Conservation (phyloP, 1,140 invertebrate species). For the Amyelois transitella region DNA sequence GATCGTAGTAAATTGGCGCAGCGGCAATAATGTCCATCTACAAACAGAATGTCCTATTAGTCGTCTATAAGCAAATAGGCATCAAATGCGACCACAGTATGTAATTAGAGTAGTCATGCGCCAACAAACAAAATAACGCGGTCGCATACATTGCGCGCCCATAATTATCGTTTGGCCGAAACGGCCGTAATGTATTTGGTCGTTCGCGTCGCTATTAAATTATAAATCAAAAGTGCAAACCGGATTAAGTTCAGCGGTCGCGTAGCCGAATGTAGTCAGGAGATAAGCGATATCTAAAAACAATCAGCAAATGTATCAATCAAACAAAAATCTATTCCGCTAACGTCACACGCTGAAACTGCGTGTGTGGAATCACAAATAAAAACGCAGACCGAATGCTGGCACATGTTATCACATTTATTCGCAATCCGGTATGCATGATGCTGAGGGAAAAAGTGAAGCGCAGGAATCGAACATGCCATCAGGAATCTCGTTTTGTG, state of each 20-base stretch:
- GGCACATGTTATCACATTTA: slow-evolving; percentile 27
- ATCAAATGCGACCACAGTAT: slow-evolving; percentile 21
- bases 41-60: slow-evolving; percentile 11
- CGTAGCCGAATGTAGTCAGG: slow-evolving; percentile 16
- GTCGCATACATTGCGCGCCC: slow-evolving; percentile 29
- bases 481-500: slow-evolving; percentile 15
- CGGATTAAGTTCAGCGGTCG: slow-evolving; percentile 18
- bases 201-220: slow-evolving; percentile 24
- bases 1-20: background rate
- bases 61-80: slow-evolving; percentile 13
- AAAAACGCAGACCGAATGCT: slow-evolving; percentile 16
- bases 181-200: slow-evolving; percentile 32
- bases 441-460: slow-evolving; percentile 21
- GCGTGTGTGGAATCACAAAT: slow-evolving; percentile 13
- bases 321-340: slow-evolving; percentile 22
- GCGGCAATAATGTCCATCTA: background rate
- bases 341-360: slow-evolving; percentile 19
- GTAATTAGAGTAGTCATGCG: slow-evolving; percentile 32
- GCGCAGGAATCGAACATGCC: slow-evolving; percentile 9
- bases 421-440: slow-evolving; percentile 21
- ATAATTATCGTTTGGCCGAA: slow-evolving; percentile 51
- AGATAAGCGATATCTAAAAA: slow-evolving; percentile 15
- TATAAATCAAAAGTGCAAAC: slow-evolving; percentile 29
- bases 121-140: slow-evolving; percentile 31
- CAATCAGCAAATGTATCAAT: background rate